Conservation (phyloP, 2,888 invertebrate genomes). For the Ornithoptera alexandrae region DNA sequence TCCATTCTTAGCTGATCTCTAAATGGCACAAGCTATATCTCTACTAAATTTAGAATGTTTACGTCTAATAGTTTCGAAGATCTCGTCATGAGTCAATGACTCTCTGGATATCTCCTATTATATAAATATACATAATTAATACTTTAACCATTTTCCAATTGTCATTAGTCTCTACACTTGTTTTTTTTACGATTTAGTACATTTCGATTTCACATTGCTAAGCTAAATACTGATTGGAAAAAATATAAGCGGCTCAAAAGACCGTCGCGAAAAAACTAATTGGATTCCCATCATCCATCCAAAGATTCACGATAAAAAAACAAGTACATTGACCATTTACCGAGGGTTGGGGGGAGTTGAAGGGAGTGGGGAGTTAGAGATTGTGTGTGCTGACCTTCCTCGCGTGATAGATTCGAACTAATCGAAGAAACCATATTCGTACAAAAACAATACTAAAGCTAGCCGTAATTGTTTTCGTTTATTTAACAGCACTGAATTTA, state of each 20-base stretch:
- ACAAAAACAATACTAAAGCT: slow-evolving; percentile 7
- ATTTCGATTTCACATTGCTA: too few species aligned
- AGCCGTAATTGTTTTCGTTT: slow-evolving; percentile 4
- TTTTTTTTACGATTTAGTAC: too few species aligned
- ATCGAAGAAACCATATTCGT: slow-evolving; percentile 8
- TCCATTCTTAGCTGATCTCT: too few species aligned
- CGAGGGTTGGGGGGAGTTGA: background rate
- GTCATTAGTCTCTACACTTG: too few species aligned
- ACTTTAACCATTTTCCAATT: too few species aligned
- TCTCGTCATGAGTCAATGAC: too few species aligned
- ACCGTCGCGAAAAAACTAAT: slow-evolving; percentile 12
- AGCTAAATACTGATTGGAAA: background rate
- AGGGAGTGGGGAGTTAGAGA: background rate
- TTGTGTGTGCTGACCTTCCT: slow-evolving; percentile 15
- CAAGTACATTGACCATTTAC: background rate
- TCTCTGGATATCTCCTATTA: too few species aligned
- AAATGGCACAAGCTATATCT: too few species aligned
- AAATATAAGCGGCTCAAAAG: slow-evolving; percentile 2
- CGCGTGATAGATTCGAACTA: slow-evolving; percentile 8
- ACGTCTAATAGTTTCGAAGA: too few species aligned
- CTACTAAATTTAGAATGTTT: too few species aligned
- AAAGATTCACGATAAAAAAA: slow-evolving; percentile 13
- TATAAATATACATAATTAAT: too few species aligned
- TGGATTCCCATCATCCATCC: background rate
- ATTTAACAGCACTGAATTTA: slow-evolving; percentile 3